Conservation (phyloP, 2,113 vertebrate genomes). For the Cynopterus brachyotis region DNA sequence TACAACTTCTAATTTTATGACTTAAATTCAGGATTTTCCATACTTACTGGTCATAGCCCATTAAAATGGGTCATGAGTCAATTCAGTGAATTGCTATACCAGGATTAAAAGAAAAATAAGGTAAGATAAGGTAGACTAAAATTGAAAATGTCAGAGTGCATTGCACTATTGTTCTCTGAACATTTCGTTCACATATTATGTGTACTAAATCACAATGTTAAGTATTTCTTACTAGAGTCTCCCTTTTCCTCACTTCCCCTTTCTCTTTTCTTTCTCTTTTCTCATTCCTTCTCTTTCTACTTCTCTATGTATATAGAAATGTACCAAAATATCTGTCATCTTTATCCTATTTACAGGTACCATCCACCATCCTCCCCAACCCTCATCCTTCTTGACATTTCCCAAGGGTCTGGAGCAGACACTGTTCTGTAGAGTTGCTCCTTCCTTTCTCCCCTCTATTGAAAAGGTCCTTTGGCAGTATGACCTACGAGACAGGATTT, state of each 20-base stretch:
- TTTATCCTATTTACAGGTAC: background rate
- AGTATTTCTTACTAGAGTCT: background rate
- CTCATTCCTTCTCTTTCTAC: background rate
- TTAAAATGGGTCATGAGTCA: background rate
- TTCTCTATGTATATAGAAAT: background rate
- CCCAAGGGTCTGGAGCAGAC: background rate
- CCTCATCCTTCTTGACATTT: rapidly evolving
- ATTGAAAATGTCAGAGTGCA: background rate
- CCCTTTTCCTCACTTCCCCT: background rate
- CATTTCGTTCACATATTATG: background rate
- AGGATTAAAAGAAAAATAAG: background rate
- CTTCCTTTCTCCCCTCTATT: background rate
- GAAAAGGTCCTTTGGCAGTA: background rate
- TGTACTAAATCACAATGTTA: background rate
- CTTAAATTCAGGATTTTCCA: background rate
- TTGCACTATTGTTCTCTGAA: background rate
- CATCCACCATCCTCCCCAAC: no score
- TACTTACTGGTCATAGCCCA: background rate
- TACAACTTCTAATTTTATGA: background rate
- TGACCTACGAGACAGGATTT: background rate
- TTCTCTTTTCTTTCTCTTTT: background rate
- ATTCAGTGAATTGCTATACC: background rate
- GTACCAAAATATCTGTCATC: background rate
- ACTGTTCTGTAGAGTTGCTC: background rate
- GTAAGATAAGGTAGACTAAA: background rate